phyloP scores from a whole-genome alignment of 2,797 vertebrate genomes.

The Dipus sagitta region DNA sequence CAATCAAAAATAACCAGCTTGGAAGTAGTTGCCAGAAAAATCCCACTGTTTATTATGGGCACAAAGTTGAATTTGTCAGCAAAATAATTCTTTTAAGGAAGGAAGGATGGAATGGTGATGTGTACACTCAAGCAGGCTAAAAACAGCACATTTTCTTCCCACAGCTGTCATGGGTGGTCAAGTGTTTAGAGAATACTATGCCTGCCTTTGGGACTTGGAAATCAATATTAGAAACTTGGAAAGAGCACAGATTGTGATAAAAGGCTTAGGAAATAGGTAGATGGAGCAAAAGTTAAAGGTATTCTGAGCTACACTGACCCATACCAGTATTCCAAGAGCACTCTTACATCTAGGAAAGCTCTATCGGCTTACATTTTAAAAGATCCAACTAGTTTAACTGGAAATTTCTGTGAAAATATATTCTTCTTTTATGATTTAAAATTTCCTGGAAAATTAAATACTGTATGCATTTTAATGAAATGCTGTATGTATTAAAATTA shows the following conservation, averaged over 20 bases:
- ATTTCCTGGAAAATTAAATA: conserved; percentile 80
- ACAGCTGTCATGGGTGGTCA: conserved; percentile 73
- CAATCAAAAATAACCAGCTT: conserved; percentile 79
- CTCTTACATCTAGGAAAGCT: conserved; percentile 46
- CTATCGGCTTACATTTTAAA: conserved; percentile 47
- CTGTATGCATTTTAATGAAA: conserved; percentile 71
- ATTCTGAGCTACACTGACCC: not conserved
- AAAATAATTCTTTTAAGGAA: conserved; percentile 78
- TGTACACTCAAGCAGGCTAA: conserved; percentile 64
- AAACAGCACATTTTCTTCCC: conserved; percentile 66
- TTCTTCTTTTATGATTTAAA: conserved; percentile 69
- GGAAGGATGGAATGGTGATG: conserved; percentile 59
- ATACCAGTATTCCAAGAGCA: not conserved
- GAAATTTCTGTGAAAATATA: conserved; percentile 65
- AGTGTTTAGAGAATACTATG: conserved; percentile 69
- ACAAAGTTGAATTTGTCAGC: conserved; percentile 78
- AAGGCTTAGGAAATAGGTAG: conserved; percentile 39
- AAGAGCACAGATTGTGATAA: conserved; percentile 40
- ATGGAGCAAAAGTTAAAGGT: conserved; percentile 58
- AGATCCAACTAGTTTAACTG: conserved; percentile 67
- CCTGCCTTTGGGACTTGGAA: conserved; percentile 52
- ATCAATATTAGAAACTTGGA: conserved; percentile 64
- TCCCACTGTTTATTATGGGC: conserved; percentile 74
- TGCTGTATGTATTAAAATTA: conserved; percentile 67
- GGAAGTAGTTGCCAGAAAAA: conserved; percentile 73